Percentiles rank a stretch among this genome's conserved stretches.
phyloP scores from a whole-genome alignment of 2,113 vertebrate genomes.

The Chamaetylas fuelleborni region DNA sequence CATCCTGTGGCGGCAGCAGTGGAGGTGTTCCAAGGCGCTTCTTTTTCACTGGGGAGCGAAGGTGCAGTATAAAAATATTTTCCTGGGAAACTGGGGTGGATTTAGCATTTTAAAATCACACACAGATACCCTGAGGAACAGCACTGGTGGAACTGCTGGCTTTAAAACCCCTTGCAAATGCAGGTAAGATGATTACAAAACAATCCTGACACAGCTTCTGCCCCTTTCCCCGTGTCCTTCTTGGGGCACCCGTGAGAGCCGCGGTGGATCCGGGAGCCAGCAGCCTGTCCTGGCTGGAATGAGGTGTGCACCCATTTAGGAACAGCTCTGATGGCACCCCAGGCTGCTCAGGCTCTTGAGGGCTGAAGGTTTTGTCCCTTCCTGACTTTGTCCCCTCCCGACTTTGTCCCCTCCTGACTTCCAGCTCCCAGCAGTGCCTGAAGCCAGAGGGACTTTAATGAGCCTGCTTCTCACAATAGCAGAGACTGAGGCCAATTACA shows the following conservation, averaged over 20 bases:
- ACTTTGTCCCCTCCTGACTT: not conserved
- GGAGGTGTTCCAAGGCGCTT: not conserved
- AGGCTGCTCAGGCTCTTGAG: not conserved
- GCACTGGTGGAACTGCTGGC: not conserved
- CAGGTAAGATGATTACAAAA: not conserved
- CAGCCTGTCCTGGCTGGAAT: fast-evolving
- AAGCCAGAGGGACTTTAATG: not conserved
- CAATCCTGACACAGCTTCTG: not conserved
- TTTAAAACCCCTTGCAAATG: not conserved
- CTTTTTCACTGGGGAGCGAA: not conserved
- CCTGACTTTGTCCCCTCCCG: not conserved
- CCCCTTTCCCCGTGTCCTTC: not conserved
- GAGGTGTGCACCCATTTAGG: not conserved
- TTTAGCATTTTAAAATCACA: not conserved
- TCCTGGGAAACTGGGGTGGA: not conserved
- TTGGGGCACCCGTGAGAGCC: not conserved
- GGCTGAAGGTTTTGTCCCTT: not conserved
- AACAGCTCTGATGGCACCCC: not conserved
- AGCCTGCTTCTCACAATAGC: not conserved
- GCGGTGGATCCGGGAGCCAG: fast-evolving
- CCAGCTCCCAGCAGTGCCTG: not conserved
- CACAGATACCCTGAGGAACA: not conserved
- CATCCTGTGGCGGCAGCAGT: not conserved
- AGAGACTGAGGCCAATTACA: not conserved
- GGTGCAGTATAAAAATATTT: not conserved